Evolutionary conservation across 2,113 vertebrate species (phyloP), one percentile per base, ranked within the genome.

Genomic region (Psophia crepitans): DNA sequence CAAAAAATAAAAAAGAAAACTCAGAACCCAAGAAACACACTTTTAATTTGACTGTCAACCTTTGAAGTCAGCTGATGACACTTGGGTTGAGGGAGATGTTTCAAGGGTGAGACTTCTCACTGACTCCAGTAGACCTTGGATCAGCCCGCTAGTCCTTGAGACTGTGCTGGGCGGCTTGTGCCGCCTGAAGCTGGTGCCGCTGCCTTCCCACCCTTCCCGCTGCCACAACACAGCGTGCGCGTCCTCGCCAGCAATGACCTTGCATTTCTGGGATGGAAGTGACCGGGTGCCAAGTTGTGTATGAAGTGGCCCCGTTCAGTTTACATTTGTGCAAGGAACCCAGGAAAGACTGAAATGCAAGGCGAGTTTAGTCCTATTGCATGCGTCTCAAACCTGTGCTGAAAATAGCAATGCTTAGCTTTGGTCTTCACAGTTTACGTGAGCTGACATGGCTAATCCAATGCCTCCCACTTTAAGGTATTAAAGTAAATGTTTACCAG

Each of bases 221-320:
- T 8, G 20, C 53, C 14, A 41, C 35, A 41, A 5, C 30, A 5
- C 37, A 9, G 43, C 3, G 4, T 6, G 6, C 46, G 1, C 1
- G 2, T 57, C 60, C 58, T 37, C 64, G 61, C 32, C 57, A 32
- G 77, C 37, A 15, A 2, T 6, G 15, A 35, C 75, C 22, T 60
- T 39, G 46, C 4, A 0, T 26, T 46, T 39, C 73, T 11, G 33
- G 63, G 37, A 1, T n/a, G 32, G 32, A 74, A 48, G 8, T 7
- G 11, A 14, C 14, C 5, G 12, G 13, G 26, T 26, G 56, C 54
- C 32, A 54, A 12, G 32, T 15, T 21, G 14, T 11, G 1, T 54
- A 3, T 19, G 48, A 46, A 61, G 26, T 74, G 23, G n/a, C 43
- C 49, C 14, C 84, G 20, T 33, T 61, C n/a, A 39, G 21, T 35